Conservation (phyloP, 2,113 vertebrate species). For the Festucalex cinctus region DNA sequence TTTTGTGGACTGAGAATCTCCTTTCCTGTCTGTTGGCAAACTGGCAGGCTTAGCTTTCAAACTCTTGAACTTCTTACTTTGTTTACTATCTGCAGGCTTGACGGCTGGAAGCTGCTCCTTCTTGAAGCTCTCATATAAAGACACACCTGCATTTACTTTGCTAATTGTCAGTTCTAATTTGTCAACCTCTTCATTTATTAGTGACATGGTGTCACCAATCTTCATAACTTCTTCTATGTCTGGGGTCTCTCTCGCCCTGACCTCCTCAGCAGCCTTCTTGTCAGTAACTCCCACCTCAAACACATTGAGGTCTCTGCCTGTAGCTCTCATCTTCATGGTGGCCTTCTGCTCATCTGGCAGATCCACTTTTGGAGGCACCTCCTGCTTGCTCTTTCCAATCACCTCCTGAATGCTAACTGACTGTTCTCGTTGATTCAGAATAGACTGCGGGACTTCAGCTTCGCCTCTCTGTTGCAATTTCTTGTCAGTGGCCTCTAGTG, state of each 20-base stretch:
- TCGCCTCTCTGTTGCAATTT: constrained; percentile 12
- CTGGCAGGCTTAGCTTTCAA: constrained; percentile 1
- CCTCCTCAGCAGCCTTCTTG: constrained; percentile 66
- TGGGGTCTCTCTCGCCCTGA: neutral
- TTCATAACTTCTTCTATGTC: neutral
- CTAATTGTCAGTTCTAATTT: neutral
- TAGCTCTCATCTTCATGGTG: constrained; percentile 69
- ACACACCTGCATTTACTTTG: constrained; percentile 1
- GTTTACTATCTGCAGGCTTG: constrained; percentile 32
- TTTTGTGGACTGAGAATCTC: constrained; percentile 6
- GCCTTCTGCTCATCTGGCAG: constrained; percentile 59
- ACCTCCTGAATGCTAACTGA: constrained; percentile 29
- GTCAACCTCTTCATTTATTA: constrained; percentile 4
- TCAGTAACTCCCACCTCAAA: constrained; percentile 69
- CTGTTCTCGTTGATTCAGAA: neutral
- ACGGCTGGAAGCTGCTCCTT: constrained; percentile 2
- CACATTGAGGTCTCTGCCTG: constrained; percentile 73
- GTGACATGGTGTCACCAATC: neutral
- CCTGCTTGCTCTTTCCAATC: constrained; percentile 23
- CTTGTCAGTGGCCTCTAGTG: constrained; percentile 18
- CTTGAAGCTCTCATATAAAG: neutral
- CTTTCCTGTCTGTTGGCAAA: neutral
- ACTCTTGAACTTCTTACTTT: constrained; percentile 39
- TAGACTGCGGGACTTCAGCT: neutral
- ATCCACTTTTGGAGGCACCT: constrained; percentile 40